These are phyloP conservation scores for Sericinus montela DNA, from an alignment of 2,888 invertebrate genomes.

Conservation along the genomic window DNA sequence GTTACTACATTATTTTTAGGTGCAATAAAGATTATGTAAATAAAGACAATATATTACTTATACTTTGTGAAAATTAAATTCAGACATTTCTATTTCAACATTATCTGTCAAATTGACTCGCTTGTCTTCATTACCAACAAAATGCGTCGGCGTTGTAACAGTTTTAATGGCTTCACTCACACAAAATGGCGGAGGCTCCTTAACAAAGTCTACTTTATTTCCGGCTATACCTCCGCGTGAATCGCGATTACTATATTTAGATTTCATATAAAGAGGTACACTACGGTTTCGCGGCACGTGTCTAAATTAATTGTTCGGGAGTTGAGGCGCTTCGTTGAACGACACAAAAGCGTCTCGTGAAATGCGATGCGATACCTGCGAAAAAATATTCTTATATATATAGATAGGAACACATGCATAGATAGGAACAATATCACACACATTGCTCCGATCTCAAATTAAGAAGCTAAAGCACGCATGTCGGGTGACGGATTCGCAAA, in stretches of 20 bases:
- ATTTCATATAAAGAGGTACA: constrained; percentile 35
- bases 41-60: background rate
- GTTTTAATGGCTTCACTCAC: constrained; percentile 30
- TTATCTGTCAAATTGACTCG: constrained; percentile 5
- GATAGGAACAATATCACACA: no score
- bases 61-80: background rate
- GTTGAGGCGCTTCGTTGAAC: constrained; percentile 56
- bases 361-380: constrained; percentile 89
- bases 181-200: constrained; percentile 49
- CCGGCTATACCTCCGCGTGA: constrained; percentile 40
- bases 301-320: constrained; percentile 69
- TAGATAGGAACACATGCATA: no score
- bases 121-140: constrained; percentile 10
- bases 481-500: no score
- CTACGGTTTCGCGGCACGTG: constrained; percentile 72
- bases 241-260: constrained; percentile 44
- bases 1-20: no score
- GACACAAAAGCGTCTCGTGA: constrained; percentile 84
- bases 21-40: no score
- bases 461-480: no score
- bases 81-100: background rate
- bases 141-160: constrained; percentile 20
- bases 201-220: constrained; percentile 56
- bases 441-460: no score
- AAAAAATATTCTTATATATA: no score